These are phyloP conservation scores for Polyommatus icarus DNA, from an alignment of 2,888 invertebrate species.

Conservation along the genomic window DNA sequence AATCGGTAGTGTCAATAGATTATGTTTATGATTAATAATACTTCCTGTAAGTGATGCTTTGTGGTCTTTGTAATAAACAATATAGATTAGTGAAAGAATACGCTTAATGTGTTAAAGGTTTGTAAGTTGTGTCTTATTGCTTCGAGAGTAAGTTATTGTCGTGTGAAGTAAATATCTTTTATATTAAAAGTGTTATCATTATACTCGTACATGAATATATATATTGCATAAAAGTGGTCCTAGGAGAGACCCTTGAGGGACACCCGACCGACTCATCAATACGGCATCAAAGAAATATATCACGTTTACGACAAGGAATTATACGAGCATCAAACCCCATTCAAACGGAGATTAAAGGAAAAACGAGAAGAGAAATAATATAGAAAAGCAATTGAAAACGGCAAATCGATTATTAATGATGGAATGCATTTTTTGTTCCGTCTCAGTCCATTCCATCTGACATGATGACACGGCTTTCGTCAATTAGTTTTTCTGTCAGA, in stretches of 20 bases:
- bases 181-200: not conserved
- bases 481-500: constrained; percentile 56
- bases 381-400: constrained; percentile 41
- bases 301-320: not conserved
- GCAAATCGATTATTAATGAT: constrained; percentile 47
- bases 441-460: constrained; percentile 54
- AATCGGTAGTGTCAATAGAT: constrained; percentile 73
- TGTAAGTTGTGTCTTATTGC: not conserved
- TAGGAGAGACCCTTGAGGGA: not conserved
- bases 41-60: constrained; percentile 29
- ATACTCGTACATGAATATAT: not conserved
- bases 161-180: too few relatives aligned
- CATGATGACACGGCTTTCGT: constrained; percentile 64
- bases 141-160: not conserved
- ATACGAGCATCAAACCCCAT: not conserved
- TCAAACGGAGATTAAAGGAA: constrained; percentile 10
- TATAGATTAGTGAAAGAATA: constrained; percentile 26
- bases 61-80: constrained; percentile 14
- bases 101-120: not conserved
- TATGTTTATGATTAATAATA: constrained; percentile 61
- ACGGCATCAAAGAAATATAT: not conserved
- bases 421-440: constrained; percentile 46
- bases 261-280: not conserved
- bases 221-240: not conserved
- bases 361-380: constrained; percentile 11